Conservation (phyloP, 2,113 vertebrate species). For the Equus quagga region DNA sequence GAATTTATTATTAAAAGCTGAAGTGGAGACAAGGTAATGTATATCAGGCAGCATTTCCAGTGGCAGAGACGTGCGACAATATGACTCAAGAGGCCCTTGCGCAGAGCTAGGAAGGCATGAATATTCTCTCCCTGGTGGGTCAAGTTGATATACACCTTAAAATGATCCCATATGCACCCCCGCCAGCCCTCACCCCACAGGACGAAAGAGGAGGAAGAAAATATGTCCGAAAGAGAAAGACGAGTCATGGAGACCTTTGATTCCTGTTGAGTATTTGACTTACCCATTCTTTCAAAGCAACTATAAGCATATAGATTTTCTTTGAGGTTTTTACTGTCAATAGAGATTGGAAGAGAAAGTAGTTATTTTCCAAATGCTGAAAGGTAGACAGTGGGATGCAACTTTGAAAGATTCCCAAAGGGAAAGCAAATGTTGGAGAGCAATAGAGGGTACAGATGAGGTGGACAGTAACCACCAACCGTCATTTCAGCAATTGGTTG, state of each 20-base stretch:
- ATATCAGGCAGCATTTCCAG: not conserved
- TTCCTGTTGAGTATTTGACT: not conserved
- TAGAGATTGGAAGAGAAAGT: slow-evolving; percentile 40
- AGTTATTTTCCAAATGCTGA: slow-evolving; percentile 13
- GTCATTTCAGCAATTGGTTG: not conserved
- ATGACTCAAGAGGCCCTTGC: not conserved
- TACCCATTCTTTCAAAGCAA: not conserved
- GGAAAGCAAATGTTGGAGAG: not conserved
- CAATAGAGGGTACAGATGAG: not conserved
- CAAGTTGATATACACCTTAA: not conserved
- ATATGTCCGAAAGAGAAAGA: not conserved
- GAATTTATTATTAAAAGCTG: slow-evolving; percentile 57
- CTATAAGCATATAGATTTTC: not conserved
- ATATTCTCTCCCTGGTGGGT: not conserved
- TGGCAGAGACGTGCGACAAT: not conserved
- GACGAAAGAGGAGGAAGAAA: not conserved
- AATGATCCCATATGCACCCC: not conserved
- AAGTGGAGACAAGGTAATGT: not conserved
- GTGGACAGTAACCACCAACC: no score
- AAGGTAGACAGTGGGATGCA: not conserved
- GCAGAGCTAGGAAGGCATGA: not conserved
- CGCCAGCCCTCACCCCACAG: rapidly evolving
- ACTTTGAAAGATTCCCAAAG: not conserved
- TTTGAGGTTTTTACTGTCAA: not conserved
- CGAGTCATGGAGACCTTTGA: not conserved